Conservation (phyloP, 2,113 vertebrate genomes). For the Corythornis cristatus region DNA sequence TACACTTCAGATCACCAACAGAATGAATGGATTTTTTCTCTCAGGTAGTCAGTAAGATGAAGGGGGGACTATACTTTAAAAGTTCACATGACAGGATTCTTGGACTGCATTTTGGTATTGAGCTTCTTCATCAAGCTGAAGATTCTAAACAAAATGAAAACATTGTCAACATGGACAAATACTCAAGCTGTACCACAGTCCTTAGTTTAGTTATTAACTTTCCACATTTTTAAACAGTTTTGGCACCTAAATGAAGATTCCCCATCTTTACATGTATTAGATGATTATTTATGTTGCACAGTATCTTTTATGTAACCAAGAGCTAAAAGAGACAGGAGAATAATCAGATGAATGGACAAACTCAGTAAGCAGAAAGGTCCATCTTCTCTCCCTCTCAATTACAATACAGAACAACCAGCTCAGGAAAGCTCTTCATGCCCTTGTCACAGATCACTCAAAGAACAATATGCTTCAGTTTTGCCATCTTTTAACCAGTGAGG, state of each 20-base stretch:
- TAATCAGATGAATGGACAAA: not conserved
- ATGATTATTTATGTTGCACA: not conserved
- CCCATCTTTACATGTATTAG: not conserved
- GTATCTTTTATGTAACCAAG: not conserved
- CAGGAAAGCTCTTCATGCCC: not conserved
- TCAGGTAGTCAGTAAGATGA: constrained; percentile 63
- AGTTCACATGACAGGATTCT: constrained; percentile 79
- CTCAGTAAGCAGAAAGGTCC: constrained; percentile 8
- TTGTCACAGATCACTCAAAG: not conserved
- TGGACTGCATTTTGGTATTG: constrained; percentile 82
- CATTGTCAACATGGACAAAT: constrained; percentile 37
- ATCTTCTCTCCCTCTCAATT: not conserved
- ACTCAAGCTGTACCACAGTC: not conserved
- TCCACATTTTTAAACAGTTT: not conserved
- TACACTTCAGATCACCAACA: constrained; percentile 39
- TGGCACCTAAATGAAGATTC: not conserved
- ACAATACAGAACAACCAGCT: not conserved
- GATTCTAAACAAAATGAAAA: constrained; percentile 73
- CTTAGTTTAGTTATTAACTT: not conserved
- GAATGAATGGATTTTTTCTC: constrained; percentile 46
- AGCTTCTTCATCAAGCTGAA: constrained; percentile 82
- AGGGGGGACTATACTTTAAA: constrained; percentile 54
- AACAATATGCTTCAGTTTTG: not conserved
- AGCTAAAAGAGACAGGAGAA: not conserved
- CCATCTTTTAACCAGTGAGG: not conserved